Conservation (phyloP, 2,888 invertebrate species). For the Drosophila pseudotakahashii region DNA sequence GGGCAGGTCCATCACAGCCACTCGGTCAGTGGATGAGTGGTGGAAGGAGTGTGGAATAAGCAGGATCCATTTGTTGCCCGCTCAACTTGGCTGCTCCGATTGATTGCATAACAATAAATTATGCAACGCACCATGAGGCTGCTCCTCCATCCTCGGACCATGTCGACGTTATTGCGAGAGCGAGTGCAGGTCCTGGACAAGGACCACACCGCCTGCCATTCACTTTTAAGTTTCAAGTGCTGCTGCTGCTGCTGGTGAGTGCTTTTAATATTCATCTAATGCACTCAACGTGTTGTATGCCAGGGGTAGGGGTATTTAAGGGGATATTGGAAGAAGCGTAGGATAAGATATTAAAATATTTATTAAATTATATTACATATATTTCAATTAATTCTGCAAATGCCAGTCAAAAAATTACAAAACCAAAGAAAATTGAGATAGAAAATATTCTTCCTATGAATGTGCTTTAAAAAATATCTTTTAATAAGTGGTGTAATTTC, state of each 20-base stretch:
- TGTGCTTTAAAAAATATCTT: too few relatives aligned
- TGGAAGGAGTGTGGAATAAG: neutral
- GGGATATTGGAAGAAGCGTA: neutral
- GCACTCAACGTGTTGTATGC: conserved; percentile 59
- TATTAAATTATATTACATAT: too few relatives aligned
- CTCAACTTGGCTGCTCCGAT: conserved; percentile 16
- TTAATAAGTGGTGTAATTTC: too few relatives aligned
- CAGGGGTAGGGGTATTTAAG: neutral
- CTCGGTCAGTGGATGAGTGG: conserved; percentile 23
- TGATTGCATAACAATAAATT: conserved; percentile 59
- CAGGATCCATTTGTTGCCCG: neutral
- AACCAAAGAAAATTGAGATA: too few relatives aligned
- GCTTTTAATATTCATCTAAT: conserved; percentile 78
- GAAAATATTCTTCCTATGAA: too few relatives aligned
- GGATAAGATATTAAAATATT: too few relatives aligned
- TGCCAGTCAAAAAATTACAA: neutral
- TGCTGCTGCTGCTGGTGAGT: conserved; percentile 43
- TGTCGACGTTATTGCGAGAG: conserved; percentile 10
- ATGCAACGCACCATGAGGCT: conserved; percentile 49
- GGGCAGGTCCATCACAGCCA: conserved; percentile 21
- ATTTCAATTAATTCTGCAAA: too few relatives aligned
- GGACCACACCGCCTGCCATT: conserved; percentile 30
- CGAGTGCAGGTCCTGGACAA: conserved; percentile 23
- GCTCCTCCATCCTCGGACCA: conserved; percentile 10
- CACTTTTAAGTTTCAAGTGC: conserved; percentile 44